Base-by-base conservation (phyloP, 2,888 invertebrate genomes). In the Microplitis manilae region DNA sequence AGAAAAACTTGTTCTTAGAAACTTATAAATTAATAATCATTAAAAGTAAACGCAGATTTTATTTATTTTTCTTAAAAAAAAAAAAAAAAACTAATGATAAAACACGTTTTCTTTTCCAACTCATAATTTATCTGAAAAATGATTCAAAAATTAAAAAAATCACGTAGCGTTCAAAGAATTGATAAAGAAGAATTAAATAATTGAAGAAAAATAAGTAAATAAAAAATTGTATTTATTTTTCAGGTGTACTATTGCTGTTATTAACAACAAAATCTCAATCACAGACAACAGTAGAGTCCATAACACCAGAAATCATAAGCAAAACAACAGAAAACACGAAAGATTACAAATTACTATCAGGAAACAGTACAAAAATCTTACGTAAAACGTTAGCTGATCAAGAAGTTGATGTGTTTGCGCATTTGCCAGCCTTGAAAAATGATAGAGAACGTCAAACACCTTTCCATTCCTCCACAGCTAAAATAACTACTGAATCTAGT, bases 231-330 rank as follows among this genome's bases (percentile, higher is more conserved):
- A 30, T 30, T 30, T 30, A 50, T 50, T 68, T 80, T 80, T 1
- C 79, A 83, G 83, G 79, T 65, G 15, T 74, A 15, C 60, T 78
- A 75, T 71, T 78, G 77, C 59, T 83, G 59, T 67, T 81, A 64
- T 65, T 81, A 68, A 64, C 64, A 59, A 75, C 75, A 75, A 76
- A 77, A 40, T 80, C 77, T 9, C 62, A 70, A 68, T 79, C 79
- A 39, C 72, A 80, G 41, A 61, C 67, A 59, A 20, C 60, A 17
- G 17, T 70, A 2, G 30, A 30, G 40, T 64, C 65, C 74, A 62
- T 74, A 64, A 50, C 39, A 40, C 60, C 61, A 20, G 73, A 62
- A 8, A 39, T 30, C 70, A 65, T n/a, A 71, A 59, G 17, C 68
- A 17, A 38, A 20, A 40, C 64, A 15, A 39, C 8, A n/a, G 7